Evolutionary conservation across 1,140 invertebrate species (phyloP), one percentile per base, ranked within the genome.

Genomic region (Cyphomyrmex costatus): DNA sequence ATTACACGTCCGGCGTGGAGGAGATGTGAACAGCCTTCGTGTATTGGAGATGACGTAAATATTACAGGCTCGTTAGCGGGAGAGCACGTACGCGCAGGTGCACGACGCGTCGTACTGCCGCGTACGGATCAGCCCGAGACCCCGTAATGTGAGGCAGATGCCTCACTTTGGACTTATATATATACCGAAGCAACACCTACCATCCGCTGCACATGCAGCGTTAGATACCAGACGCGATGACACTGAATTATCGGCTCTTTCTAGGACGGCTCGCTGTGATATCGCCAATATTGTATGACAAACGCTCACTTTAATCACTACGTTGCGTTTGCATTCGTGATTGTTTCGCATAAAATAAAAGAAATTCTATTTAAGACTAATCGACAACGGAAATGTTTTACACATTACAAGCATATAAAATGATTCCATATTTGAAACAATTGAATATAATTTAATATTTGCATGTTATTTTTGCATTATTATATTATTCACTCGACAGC

Each of bases 1-100:
- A 89, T 92, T 92, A 88, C 78, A 80, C 86, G 86, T 92, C 88
- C 86, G 86, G 76, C 86, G 88, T 82, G 88, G 77, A 53, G 70
- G 63, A 80, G 89, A 90, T 90, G 92, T 88, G 91, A 93, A 93
- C 91, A 91, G 92, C 91, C 92, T 92, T 86, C 87, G 68, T 73
- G 83, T 77, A 92, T 87, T 77, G 66, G 86, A 85, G 88, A 85
- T 92, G 91, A 93, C 88, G 91, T 92, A 93, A 93, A 92, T 92
- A 93, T 93, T 93, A 92, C 89, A 86, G 86, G 80, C 92, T 93
- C 91, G 90, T 93, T 93, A 93, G 91, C 91, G 89, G 88, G 79
- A 82, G 79, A 91, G 88, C 91, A 88, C 85, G 88, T 88, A 84
- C 86, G 85, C 86, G 87, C 88, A 91, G 91, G 89, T 92, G 90